Percentiles rank a stretch among this genome's conserved stretches.
phyloP scores from a whole-genome alignment of 2,113 vertebrate species.

The Cheilinus undulatus region DNA sequence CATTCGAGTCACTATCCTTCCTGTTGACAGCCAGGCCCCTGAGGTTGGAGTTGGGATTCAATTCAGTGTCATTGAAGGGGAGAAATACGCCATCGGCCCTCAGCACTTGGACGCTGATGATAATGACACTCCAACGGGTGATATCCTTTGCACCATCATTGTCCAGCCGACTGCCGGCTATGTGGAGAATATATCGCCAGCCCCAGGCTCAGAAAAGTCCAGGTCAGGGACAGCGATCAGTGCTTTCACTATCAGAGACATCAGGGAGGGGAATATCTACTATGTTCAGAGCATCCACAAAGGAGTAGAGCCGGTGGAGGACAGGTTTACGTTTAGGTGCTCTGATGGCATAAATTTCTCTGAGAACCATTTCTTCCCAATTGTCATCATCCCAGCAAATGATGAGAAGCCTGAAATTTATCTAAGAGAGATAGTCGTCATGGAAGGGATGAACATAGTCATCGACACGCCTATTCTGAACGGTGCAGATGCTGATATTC shows the following conservation, averaged over 20 bases:
- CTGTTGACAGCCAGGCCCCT: constrained; percentile 92
- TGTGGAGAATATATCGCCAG: constrained; percentile 94
- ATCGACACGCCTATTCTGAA: constrained; percentile 90
- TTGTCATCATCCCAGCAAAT: constrained; percentile 89
- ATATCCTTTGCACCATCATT: constrained; percentile 93
- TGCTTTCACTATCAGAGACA: constrained; percentile 91
- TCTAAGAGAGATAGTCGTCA: constrained; percentile 90
- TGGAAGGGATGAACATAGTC: constrained; percentile 95
- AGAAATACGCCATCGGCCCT: constrained; percentile 84
- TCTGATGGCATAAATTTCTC: constrained; percentile 96
- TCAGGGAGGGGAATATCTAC: constrained; percentile 88
- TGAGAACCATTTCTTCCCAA: constrained; percentile 88
- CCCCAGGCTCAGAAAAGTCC: constrained; percentile 96
- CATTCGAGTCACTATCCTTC: constrained; percentile 90
- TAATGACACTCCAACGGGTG: constrained; percentile 88
- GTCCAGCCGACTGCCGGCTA: constrained; percentile 91
- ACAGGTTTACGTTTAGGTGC: constrained; percentile 92
- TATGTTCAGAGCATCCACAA: constrained; percentile 95
- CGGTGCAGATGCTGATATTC: constrained; percentile 89
- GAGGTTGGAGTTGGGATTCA: constrained; percentile 84
- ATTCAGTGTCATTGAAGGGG: constrained; percentile 89
- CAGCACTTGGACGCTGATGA: constrained; percentile 88
- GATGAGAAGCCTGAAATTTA: constrained; percentile 95
- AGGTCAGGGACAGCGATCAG: constrained; percentile 91
- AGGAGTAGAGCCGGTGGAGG: constrained; percentile 92